Percentiles rank a stretch among this genome's conserved stretches.
Evolutionary conservation across 2,113 vertebrate genomes (phyloP).

Genomic region (Pyrgilauda ruficollis): DNA sequence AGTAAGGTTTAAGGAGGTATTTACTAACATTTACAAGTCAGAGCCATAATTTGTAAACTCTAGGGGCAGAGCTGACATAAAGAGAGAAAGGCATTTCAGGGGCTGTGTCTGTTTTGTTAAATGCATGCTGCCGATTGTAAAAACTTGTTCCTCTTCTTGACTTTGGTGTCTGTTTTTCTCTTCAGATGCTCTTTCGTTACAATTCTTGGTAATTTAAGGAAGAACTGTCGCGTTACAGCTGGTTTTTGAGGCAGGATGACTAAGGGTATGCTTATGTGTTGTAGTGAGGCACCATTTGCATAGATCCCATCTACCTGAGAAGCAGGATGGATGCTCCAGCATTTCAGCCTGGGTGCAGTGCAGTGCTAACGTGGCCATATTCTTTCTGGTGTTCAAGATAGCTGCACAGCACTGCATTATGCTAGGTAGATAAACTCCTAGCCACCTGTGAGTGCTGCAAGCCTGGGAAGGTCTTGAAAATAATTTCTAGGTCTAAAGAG

Average conservation of each 20-base stretch:
- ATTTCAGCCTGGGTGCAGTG: neutral
- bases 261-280: neutral
- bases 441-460: neutral
- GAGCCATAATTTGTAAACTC: neutral
- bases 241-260: neutral
- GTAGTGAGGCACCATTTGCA: neutral
- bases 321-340: neutral
- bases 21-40: conserved; percentile 2
- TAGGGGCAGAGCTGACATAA: neutral
- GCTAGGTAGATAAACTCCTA: neutral
- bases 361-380: neutral
- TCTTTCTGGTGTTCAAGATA: neutral
- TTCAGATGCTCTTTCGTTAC: neutral
- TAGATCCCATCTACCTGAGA: neutral
- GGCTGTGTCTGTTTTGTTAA: neutral
- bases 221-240: neutral
- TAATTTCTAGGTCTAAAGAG: neutral
- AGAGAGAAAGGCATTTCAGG: neutral
- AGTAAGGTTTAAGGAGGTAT: neutral
- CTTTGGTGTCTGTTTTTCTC: neutral
- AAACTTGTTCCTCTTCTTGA: neutral
- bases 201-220: neutral
- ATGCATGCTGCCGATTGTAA: neutral
- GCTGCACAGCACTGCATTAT: neutral
- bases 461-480: neutral